Conservation (phyloP, 2,797 vertebrate species). For the Pogoniulus pusillus region DNA sequence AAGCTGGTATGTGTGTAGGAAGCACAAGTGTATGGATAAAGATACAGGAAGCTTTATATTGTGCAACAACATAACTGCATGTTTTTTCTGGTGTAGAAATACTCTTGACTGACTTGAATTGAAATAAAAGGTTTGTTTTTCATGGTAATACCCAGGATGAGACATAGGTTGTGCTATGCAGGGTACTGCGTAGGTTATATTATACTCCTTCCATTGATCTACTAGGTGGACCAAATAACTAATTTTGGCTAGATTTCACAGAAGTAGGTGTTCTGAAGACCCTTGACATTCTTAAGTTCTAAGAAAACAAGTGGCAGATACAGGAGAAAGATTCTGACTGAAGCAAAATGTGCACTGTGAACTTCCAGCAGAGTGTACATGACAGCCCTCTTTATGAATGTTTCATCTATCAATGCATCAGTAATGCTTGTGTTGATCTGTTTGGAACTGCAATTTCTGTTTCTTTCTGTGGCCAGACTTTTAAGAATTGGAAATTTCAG, state of each 20-base stretch:
- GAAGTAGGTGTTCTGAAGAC: neutral
- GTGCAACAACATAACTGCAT: neutral
- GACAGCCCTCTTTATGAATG: neutral
- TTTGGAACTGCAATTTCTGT: neutral
- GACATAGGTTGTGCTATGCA: neutral
- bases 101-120: neutral
- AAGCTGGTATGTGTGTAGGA: conserved; percentile 74
- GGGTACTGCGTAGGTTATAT: neutral
- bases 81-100: neutral
- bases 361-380: neutral
- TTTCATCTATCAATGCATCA: neutral
- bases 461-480: neutral
- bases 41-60: neutral
- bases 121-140: neutral
- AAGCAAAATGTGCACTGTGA: neutral
- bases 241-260: neutral
- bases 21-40: neutral
- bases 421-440: neutral
- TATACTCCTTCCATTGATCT: neutral
- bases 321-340: neutral
- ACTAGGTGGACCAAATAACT: neutral
- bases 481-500: neutral
- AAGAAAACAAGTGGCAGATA: neutral
- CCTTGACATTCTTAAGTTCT: neutral
- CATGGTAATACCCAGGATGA: neutral